Percentiles rank a stretch among this genome's conserved stretches.
Evolutionary conservation across 2,113 vertebrate genomes (phyloP).

Genomic region (Ivindomyrus marchei): DNA sequence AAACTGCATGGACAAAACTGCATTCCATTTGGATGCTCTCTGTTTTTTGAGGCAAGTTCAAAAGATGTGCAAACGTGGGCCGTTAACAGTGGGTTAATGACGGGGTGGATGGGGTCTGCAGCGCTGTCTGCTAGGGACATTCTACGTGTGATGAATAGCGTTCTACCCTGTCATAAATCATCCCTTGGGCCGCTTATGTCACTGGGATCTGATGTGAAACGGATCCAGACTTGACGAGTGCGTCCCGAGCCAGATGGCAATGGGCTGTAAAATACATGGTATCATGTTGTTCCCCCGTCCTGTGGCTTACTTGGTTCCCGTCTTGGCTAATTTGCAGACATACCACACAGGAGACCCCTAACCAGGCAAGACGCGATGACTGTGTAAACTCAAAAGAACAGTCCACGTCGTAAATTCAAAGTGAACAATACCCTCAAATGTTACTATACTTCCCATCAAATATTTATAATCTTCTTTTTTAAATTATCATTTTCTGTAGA

Average conservation of each 20-base stretch:
- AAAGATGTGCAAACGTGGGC: not conserved
- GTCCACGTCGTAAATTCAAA: not conserved
- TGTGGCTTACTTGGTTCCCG: not conserved
- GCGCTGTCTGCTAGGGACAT: not conserved
- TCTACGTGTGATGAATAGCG: constrained; percentile 17
- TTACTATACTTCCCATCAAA: not conserved
- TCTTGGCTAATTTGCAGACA: not conserved
- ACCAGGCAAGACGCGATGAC: not conserved
- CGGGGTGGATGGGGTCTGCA: constrained; percentile 14
- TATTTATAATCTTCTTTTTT: not conserved
- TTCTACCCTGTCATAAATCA: constrained; percentile 16
- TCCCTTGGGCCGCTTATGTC: not conserved
- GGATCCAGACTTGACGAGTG: constrained; percentile 32
- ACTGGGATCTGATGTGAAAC: constrained; percentile 8
- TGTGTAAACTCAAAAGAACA: not conserved
- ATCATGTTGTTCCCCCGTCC: not conserved
- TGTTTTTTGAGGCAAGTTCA: not conserved
- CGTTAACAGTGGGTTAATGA: constrained; percentile 3
- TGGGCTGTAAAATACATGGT: not conserved
- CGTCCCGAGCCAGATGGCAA: not conserved
- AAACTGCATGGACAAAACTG: not conserved
- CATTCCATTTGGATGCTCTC: not conserved
- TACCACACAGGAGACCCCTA: not conserved
- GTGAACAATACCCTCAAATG: not conserved
- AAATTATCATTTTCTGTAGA: not conserved